These are phyloP conservation scores for Amphipoea oculea DNA, from an alignment of 2,888 invertebrate genomes.

Conservation along the genomic window DNA sequence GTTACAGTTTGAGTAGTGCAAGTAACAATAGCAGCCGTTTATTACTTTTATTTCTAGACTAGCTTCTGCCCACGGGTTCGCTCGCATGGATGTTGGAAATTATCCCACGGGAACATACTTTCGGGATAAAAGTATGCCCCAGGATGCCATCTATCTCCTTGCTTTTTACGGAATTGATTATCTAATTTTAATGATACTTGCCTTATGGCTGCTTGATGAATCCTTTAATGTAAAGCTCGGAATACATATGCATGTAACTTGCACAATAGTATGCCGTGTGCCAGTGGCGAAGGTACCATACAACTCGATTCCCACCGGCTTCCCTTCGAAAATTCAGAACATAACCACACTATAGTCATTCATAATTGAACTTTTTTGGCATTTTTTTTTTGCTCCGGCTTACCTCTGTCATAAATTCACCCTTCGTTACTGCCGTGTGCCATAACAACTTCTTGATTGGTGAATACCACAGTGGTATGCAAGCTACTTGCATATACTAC, in stretches of 20 bases:
- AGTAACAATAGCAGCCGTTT: neutral
- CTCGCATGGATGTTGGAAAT: neutral
- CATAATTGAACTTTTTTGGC: too few relatives aligned
- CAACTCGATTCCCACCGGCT: too few relatives aligned
- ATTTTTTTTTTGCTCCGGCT: too few relatives aligned
- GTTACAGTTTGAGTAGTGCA: conserved; percentile 35
- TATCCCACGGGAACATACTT: neutral
- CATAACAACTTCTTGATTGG: neutral
- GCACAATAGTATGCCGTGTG: neutral
- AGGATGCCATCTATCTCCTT: neutral
- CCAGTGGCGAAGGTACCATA: too few relatives aligned
- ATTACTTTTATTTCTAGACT: neutral
- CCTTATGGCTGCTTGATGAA: neutral
- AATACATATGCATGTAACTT: too few relatives aligned
- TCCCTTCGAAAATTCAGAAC: too few relatives aligned
- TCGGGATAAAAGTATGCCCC: neutral
- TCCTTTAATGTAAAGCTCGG: neutral
- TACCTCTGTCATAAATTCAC: too few relatives aligned
- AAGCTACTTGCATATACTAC: neutral
- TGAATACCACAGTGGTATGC: neutral
- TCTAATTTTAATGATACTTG: neutral
- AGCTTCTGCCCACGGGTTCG: neutral
- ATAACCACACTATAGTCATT: too few relatives aligned
- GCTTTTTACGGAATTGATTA: neutral
- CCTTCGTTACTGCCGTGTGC: neutral